phyloP scores from a whole-genome alignment of 2,113 vertebrate species.

The Erythrolamprus reginae region DNA sequence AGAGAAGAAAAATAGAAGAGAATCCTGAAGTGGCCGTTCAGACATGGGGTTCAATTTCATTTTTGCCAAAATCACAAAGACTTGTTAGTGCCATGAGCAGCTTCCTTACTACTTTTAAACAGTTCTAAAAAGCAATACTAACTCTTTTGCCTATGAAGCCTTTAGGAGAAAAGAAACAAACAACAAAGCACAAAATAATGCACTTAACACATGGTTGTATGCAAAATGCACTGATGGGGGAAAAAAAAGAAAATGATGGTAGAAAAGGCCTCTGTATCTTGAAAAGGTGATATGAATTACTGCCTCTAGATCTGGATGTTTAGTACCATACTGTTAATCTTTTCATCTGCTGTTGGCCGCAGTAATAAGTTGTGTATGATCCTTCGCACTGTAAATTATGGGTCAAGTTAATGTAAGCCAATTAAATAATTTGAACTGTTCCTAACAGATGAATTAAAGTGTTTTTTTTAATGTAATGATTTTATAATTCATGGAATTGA shows the following conservation, averaged over 20 bases:
- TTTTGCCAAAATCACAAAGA: constrained; percentile 67
- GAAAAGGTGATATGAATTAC: constrained; percentile 72
- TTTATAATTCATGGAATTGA: constrained; percentile 59
- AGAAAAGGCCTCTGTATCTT: constrained; percentile 70
- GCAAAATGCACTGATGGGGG: constrained; percentile 78
- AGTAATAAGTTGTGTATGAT: constrained; percentile 77
- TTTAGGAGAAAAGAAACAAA: constrained; percentile 65
- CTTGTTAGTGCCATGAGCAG: constrained; percentile 57
- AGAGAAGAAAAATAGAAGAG: constrained; percentile 39
- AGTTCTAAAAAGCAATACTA: constrained; percentile 75
- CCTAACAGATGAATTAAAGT: constrained; percentile 79
- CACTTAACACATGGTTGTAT: constrained; percentile 73
- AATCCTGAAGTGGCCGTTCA: constrained; percentile 48
- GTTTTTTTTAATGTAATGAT: constrained; percentile 63
- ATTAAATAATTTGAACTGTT: constrained; percentile 76
- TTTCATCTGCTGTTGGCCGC: constrained; percentile 74
- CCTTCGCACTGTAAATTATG: constrained; percentile 78
- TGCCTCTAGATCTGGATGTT: constrained; percentile 75
- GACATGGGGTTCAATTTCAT: constrained; percentile 64
- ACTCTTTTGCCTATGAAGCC: constrained; percentile 61
- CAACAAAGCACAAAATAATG: constrained; percentile 77
- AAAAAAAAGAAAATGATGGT: constrained; percentile 68
- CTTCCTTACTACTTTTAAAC: constrained; percentile 69
- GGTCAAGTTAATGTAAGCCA: constrained; percentile 76
- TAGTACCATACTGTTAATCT: constrained; percentile 83